Percentiles rank a stretch among this genome's conserved stretches.
Conservation (phyloP, 1,140 invertebrate species). For the Stenopsyche tienmushanensis region DNA sequence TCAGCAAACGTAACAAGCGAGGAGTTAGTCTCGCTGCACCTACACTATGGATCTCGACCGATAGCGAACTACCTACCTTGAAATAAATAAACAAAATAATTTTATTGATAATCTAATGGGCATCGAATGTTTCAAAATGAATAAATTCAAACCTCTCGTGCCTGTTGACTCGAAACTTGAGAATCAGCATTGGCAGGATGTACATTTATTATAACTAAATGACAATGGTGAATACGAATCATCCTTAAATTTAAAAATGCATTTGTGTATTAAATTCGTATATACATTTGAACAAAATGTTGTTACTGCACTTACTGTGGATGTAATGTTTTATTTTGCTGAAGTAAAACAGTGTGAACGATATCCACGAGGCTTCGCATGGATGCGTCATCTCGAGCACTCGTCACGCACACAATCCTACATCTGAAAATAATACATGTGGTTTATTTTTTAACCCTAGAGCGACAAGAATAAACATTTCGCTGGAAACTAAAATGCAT, state of each 20-base stretch:
- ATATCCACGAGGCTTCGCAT: slow-evolving; percentile 83
- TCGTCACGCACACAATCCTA: slow-evolving; percentile 86
- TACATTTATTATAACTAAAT: slow-evolving; percentile 86
- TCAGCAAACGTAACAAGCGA: slow-evolving; percentile 72
- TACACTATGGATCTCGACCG: slow-evolving; percentile 53
- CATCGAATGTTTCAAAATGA: no score
- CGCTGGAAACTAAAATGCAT: no score
- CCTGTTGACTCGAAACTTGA: slow-evolving; percentile 68
- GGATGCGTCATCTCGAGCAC: slow-evolving; percentile 78
- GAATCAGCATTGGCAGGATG: slow-evolving; percentile 75
- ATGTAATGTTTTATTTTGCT: slow-evolving; percentile 71
- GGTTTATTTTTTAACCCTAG: not conserved
- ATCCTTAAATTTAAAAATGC: slow-evolving; percentile 54
- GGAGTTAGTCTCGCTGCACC: slow-evolving; percentile 56
- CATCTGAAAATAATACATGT: slow-evolving; percentile 62
- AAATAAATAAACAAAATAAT: slow-evolving; percentile 16
- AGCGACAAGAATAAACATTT: no score
- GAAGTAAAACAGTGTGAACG: slow-evolving; percentile 73
- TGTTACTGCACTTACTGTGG: slow-evolving; percentile 17
- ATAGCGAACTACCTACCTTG: slow-evolving; percentile 53
- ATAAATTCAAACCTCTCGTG: slow-evolving; percentile 67
- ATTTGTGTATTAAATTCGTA: not conserved
- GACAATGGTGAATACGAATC: slow-evolving; percentile 79
- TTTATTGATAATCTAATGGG: not conserved
- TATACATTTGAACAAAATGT: not conserved